Percentiles rank a stretch among this genome's conserved stretches.
phyloP scores from a whole-genome alignment of 2,797 vertebrate genomes.

The Menidia menidia region DNA sequence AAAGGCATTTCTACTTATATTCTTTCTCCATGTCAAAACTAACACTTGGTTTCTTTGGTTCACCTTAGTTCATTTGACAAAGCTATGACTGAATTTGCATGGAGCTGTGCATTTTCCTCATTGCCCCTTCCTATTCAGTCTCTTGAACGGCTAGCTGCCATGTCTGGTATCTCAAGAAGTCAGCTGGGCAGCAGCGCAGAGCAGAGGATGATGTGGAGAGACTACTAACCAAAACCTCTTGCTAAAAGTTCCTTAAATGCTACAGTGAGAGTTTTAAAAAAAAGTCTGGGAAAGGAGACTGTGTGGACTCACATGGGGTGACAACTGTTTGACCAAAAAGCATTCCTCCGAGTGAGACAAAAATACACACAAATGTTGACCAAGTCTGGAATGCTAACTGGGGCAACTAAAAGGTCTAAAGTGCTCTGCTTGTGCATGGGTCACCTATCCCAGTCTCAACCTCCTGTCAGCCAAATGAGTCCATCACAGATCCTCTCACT shows the following conservation, averaged over 20 bases:
- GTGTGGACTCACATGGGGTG: constrained; percentile 16
- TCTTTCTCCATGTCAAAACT: too few relatives aligned
- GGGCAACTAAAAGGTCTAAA: not conserved
- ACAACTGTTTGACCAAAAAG: constrained; percentile 16
- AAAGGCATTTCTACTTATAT: too few relatives aligned
- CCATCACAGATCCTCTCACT: constrained; percentile 44
- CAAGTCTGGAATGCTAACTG: not conserved
- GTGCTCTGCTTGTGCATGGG: not conserved
- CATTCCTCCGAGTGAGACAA: not conserved
- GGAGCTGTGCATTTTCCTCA: not conserved
- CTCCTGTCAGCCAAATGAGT: constrained; percentile 34
- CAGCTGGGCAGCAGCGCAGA: constrained; percentile 49
- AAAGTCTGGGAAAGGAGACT: constrained; percentile 26
- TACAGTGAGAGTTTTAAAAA: constrained; percentile 34
- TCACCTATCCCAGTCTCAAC: constrained; percentile 14
- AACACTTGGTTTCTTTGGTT: too few relatives aligned
- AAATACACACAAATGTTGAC: not conserved
- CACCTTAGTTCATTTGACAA: not conserved
- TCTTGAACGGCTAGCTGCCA: constrained; percentile 74
- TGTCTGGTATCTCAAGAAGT: constrained; percentile 84
- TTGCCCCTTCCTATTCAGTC: constrained; percentile 58
- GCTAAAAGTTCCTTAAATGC: constrained; percentile 19
- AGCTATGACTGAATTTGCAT: not conserved
- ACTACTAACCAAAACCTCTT: constrained; percentile 39
- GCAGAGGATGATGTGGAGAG: constrained; percentile 25